Percentiles rank a stretch among this genome's conserved stretches.
Conservation (phyloP, 1,140 invertebrate species). For the Caenorhabditis brenneri region DNA sequence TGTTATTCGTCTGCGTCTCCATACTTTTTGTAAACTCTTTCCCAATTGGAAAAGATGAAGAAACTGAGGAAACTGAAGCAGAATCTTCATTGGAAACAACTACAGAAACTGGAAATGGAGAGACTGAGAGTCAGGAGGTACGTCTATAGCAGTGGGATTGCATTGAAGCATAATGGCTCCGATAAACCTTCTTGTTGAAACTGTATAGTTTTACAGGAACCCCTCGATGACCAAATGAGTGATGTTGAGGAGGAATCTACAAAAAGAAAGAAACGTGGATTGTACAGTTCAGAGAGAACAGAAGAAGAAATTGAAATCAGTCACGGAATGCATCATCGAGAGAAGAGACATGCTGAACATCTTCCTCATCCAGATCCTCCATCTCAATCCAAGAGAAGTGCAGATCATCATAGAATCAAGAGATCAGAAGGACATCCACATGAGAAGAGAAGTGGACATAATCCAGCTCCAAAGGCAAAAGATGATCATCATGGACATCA, state of each 20-base stretch:
- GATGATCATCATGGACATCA: not conserved
- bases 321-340: not conserved
- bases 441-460: not conserved
- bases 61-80: not conserved
- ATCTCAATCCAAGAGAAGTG: not conserved
- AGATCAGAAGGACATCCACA: not conserved
- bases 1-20: not conserved
- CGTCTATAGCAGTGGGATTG: not conserved
- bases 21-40: constrained; percentile 1
- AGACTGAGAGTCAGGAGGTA: not conserved
- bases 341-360: constrained; percentile 9
- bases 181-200: too few species aligned
- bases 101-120: not conserved
- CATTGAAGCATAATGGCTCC: too few species aligned
- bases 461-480: too few species aligned
- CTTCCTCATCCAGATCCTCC: not conserved
- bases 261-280: not conserved
- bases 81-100: not conserved
- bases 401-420: constrained; percentile 16
- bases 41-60: constrained; percentile 16
- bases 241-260: not conserved
- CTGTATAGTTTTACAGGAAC: not conserved
- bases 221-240: not conserved
- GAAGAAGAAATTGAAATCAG: constrained; percentile 19
- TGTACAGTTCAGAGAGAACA: constrained; percentile 17